A percentile compares a stretch with the other conserved stretches of the same genome.
Conservation (phyloP, 2,888 invertebrate species). For the Spicauda simplicius region DNA sequence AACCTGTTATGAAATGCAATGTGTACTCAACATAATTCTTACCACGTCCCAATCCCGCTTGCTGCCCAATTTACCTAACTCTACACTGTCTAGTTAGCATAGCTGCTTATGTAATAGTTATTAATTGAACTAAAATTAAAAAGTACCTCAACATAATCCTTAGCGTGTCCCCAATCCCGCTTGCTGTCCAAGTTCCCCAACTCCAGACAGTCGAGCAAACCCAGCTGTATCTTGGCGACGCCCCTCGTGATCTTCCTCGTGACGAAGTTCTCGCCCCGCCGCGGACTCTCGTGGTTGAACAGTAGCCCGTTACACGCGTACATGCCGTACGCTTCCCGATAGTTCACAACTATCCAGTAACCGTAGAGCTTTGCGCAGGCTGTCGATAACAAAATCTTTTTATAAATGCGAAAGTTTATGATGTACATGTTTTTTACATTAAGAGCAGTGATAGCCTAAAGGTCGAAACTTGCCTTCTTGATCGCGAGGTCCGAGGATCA, state of each 20-base stretch:
- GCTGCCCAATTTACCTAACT: no score
- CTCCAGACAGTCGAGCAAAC: slow-evolving; percentile 93
- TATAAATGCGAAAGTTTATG: no score
- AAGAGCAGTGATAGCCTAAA: no score
- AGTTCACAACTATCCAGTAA: slow-evolving; percentile 98
- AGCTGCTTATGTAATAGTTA: no score
- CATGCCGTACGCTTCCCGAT: slow-evolving; percentile 97
- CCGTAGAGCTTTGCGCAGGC: slow-evolving; percentile 98
- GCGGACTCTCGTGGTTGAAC: slow-evolving; percentile 98
- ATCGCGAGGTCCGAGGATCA: no score
- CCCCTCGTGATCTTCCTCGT: slow-evolving; percentile 98
- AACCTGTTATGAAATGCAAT: no score
- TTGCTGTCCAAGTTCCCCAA: slow-evolving; percentile 97
- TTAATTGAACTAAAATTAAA: neutral
- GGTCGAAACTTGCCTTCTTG: no score
- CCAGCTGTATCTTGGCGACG: slow-evolving; percentile 97
- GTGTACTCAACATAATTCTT: no score
- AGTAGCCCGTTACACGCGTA: slow-evolving; percentile 98
- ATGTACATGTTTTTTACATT: no score
- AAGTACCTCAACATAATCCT: slow-evolving; percentile 51
- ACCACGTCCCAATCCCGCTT: no score
- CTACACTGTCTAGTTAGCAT: no score
- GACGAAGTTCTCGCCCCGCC: slow-evolving; percentile 98
- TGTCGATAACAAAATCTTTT: no score
- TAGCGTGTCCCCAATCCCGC: slow-evolving; percentile 99